A percentile compares a stretch with the other conserved stretches of the same genome.
Evolutionary conservation across 2,888 invertebrate genomes (phyloP).

Genomic region (Erpobdella octoculata): DNA sequence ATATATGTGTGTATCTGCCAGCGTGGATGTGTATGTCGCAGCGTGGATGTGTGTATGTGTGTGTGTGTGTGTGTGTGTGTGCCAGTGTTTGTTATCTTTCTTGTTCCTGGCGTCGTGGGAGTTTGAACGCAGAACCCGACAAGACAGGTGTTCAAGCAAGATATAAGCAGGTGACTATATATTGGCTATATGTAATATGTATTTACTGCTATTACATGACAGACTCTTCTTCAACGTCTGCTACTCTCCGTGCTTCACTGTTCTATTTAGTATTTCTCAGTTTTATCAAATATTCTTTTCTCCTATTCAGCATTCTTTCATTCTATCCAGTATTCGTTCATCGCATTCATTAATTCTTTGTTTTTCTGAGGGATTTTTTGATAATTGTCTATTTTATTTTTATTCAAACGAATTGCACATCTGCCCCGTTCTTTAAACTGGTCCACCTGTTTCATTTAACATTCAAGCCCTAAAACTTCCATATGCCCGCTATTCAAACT

Average conservation of each 20-base stretch:
- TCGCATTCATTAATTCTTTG: not conserved
- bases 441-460: too few species aligned
- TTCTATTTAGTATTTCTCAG: not conserved
- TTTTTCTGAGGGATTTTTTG: too few species aligned
- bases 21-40: too few species aligned
- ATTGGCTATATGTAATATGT: not conserved
- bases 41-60: not conserved
- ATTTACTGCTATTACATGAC: not conserved
- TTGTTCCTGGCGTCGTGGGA: not conserved
- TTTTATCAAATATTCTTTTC: not conserved
- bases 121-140: not conserved
- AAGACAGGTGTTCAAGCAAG: constrained; percentile 1
- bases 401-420: too few species aligned
- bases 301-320: not conserved
- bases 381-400: too few species aligned
- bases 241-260: not conserved
- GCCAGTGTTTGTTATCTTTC: not conserved
- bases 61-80: not conserved
- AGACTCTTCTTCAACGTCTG: not conserved
- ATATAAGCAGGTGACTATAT: not conserved
- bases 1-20: too few species aligned
- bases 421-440: too few species aligned
- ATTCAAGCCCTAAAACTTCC: too few species aligned
- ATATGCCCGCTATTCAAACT: too few species aligned
- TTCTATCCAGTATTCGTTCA: not conserved